A percentile compares a stretch with the other conserved stretches of the same genome.
phyloP scores from a whole-genome alignment of 2,888 invertebrate genomes.

The Lypha dubia region DNA sequence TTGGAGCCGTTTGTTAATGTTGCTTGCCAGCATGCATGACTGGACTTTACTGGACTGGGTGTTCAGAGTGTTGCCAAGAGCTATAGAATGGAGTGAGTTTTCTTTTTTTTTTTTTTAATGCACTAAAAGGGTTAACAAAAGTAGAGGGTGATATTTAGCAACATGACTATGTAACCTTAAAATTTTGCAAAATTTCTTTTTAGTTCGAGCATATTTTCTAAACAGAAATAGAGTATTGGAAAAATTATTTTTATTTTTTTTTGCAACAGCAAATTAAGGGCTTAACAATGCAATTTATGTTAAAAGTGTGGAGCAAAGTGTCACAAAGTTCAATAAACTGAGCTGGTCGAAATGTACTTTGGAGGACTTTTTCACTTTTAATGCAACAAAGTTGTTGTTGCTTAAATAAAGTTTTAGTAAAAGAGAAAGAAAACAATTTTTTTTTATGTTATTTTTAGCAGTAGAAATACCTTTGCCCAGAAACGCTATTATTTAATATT shows the following conservation, averaged over 20 bases:
- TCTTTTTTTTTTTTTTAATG: neutral
- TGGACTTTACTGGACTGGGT: constrained; percentile 42
- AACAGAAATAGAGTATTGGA: constrained; percentile 16
- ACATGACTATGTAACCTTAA: constrained; percentile 68
- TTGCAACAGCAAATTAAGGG: constrained; percentile 31
- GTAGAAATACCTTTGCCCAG: neutral
- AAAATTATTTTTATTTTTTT: neutral
- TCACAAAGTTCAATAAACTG: constrained; percentile 44
- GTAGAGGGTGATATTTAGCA: constrained; percentile 21
- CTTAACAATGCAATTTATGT: constrained; percentile 31
- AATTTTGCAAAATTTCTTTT: constrained; percentile 49
- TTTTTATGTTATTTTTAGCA: too few species aligned
- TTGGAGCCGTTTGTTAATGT: constrained; percentile 60
- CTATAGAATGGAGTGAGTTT: constrained; percentile 46
- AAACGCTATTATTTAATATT: too few species aligned
- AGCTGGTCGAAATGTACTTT: constrained; percentile 26
- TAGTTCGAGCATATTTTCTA: constrained; percentile 13
- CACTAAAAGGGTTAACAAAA: neutral
- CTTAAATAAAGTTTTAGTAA: neutral
- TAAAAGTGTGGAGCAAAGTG: constrained; percentile 36
- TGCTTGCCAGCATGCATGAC: constrained; percentile 59
- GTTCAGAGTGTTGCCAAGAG: constrained; percentile 66
- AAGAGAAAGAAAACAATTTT: constrained; percentile 2
- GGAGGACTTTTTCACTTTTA: constrained; percentile 45
- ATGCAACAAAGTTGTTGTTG: neutral